Base-by-base conservation (phyloP, 1,140 invertebrate species). In the Hylaeus anthracinus region DNA sequence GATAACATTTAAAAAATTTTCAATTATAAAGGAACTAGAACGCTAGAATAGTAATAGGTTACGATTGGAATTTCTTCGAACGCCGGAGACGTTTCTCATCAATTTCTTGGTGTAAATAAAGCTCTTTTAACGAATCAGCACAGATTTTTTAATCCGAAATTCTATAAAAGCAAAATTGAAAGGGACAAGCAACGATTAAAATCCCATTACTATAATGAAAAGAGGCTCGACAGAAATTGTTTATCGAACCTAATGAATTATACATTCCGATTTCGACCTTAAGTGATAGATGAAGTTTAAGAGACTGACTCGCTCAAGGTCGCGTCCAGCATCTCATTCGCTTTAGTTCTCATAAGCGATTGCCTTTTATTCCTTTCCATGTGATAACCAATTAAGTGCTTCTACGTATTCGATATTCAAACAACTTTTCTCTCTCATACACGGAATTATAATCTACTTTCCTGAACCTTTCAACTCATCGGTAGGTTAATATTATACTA, bases 251-350 rank as follows among this genome's bases (percentile, higher is more conserved):
- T 67, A 66, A 82, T 73, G 51, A 72, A 72, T 82, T 69, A 79
- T 79, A 58, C 45, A 82, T 79, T 63, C 12, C 8, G 51, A 43
- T 63, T 63, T 63, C 15, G n/a, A 72, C 53, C 55, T 53, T 39
- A 75, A 80, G 56, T 75, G 72, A 51, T 48, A 53, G 64, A 67
- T 14, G 64, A 80, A 55, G 67, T 61, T 75, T 60, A 61, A 80
- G 45, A 80, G 72, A 69, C 51, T 61, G 64, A 45, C 56, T 69
- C 45, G 48, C 48, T 74, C 55, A 56, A 75, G 64, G 64, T 69
- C 56, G 64, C 14, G 12, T 63, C 51, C 37, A 15, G 14, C 60
- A 60, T 41, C 39, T 75, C 64, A 55, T 55, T 73, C 70, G 6
- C 41, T 69, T 15, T 53, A 67, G 39, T 67, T 41, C 43, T 58